Evolutionary conservation across 2,113 vertebrate species (phyloP).

Genomic region (Rhinoderma darwinii): DNA sequence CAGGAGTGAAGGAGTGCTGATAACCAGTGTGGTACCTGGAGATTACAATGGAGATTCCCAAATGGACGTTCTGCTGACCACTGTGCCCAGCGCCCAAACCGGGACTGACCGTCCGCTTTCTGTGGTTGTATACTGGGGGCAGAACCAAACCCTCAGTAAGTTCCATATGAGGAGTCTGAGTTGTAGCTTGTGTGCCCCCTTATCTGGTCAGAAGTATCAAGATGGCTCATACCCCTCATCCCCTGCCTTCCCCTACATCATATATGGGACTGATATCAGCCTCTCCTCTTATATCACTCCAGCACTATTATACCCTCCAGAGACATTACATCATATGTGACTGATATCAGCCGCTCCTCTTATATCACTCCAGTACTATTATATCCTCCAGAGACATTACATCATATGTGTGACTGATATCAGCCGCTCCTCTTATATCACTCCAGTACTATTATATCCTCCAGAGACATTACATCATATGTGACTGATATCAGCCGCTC

Average conservation of each 20-base stretch:
- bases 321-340: too few relatives aligned
- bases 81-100: conserved; percentile 61
- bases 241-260: neutral
- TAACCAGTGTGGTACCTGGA: conserved; percentile 94
- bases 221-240: neutral
- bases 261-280: too few relatives aligned
- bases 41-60: conserved; percentile 98
- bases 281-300: too few relatives aligned
- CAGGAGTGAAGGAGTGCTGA: conserved; percentile 68
- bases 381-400: too few relatives aligned
- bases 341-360: too few relatives aligned
- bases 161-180: neutral
- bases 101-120: conserved; percentile 62
- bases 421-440: too few relatives aligned
- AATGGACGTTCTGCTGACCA: conserved; percentile 94
- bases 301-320: too few relatives aligned
- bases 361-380: too few relatives aligned
- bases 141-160: conserved; percentile 91
- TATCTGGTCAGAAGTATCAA: neutral
- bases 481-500: too few relatives aligned
- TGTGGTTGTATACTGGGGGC: conserved; percentile 90
- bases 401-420: too few relatives aligned
- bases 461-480: too few relatives aligned
- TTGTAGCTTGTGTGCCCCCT: neutral
- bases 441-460: too few relatives aligned